Percentiles rank a stretch among this genome's conserved stretches.
Evolutionary conservation across 2,113 vertebrate species (phyloP).

Genomic region (Myxocyprinus asiaticus): DNA sequence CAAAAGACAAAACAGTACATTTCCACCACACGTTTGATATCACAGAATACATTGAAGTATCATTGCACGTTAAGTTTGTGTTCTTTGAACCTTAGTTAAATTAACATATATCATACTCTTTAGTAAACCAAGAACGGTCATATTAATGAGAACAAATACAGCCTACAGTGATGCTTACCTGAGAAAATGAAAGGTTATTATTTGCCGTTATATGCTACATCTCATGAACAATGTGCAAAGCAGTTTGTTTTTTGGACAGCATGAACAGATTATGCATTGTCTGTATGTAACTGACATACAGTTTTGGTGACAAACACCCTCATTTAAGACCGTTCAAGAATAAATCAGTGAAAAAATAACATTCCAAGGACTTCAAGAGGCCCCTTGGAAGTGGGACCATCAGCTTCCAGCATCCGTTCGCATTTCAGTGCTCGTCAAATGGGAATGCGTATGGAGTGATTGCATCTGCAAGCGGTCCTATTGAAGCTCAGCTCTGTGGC

Average conservation of each 20-base stretch:
- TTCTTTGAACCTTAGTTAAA: constrained; percentile 42
- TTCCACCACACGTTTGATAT: constrained; percentile 41
- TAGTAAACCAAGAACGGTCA: constrained; percentile 44
- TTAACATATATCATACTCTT: constrained; percentile 36
- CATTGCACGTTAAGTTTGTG: constrained; percentile 38
- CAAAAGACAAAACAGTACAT: constrained; percentile 38
- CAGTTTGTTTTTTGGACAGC: constrained; percentile 41
- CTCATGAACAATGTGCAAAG: constrained; percentile 45
- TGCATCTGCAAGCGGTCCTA: constrained; percentile 37
- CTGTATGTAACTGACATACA: constrained; percentile 4
- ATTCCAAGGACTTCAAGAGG: constrained; percentile 7
- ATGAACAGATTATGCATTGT: constrained; percentile 43
- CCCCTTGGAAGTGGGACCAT: too few species aligned
- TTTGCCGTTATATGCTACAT: constrained; percentile 56
- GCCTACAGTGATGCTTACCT: constrained; percentile 56
- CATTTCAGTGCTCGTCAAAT: constrained; percentile 16
- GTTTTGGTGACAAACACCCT: constrained; percentile 27
- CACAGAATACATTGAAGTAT: constrained; percentile 47
- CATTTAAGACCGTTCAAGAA: background rate
- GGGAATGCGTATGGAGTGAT: constrained; percentile 44
- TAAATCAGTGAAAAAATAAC: constrained; percentile 17
- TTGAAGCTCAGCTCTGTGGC: constrained; percentile 40
- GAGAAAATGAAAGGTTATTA: constrained; percentile 58
- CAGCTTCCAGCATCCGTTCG: background rate
- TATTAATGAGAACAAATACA: constrained; percentile 50